A percentile compares a stretch with the other conserved stretches of the same genome.
phyloP scores from a whole-genome alignment of 2,888 invertebrate genomes.

The Lasioglossum villosulum region DNA sequence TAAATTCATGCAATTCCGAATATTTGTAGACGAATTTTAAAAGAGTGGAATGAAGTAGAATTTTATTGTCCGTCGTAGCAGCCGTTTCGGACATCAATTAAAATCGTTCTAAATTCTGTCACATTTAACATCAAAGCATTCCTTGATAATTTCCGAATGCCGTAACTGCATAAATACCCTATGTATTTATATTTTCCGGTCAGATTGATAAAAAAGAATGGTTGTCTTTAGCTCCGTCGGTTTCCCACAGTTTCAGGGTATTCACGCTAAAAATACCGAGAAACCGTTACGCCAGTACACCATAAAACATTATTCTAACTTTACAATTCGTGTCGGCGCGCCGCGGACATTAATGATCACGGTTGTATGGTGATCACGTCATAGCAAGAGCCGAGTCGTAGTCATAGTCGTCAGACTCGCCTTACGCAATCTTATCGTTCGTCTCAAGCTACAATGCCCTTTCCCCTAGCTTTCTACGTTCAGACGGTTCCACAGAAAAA shows the following conservation, averaged over 20 bases:
- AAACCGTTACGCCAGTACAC: constrained; percentile 51
- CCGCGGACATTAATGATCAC: constrained; percentile 74
- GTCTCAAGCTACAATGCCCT: constrained; percentile 51
- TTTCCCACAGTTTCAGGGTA: constrained; percentile 51
- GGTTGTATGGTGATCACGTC: constrained; percentile 68
- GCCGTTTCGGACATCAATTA: too few relatives aligned
- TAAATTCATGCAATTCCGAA: too few relatives aligned
- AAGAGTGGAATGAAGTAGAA: too few relatives aligned
- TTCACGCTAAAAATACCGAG: constrained; percentile 55
- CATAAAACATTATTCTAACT: constrained; percentile 55
- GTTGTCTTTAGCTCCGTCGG: background rate
- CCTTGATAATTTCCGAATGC: too few relatives aligned
- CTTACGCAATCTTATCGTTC: constrained; percentile 62
- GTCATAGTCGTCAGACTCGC: constrained; percentile 54
- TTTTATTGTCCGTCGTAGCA: too few relatives aligned
- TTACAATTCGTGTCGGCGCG: constrained; percentile 68
- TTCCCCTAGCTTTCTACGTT: constrained; percentile 50
- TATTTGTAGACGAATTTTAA: too few relatives aligned
- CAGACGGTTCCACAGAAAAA: constrained; percentile 32
- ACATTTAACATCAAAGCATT: too few relatives aligned
- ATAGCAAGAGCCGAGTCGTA: constrained; percentile 54
- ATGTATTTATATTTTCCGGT: background rate
- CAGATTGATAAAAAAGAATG: background rate
- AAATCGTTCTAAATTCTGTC: too few relatives aligned
- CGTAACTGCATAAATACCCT: too few relatives aligned